Base-by-base conservation (phyloP, 2,888 invertebrate species). In the Papilio protenor region DNA sequence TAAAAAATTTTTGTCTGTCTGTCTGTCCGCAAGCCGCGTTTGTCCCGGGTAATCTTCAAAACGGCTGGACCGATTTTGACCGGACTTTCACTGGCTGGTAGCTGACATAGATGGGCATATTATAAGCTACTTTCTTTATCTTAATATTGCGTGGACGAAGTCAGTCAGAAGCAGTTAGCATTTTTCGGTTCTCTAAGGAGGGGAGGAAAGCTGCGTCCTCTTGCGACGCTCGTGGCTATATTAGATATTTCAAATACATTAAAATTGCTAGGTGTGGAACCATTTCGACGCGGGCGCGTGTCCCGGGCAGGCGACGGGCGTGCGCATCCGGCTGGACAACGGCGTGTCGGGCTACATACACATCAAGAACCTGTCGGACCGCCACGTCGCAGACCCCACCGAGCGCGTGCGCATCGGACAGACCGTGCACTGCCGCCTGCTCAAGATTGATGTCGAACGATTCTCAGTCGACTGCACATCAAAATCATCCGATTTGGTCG, bases 281-380 rank as follows among this genome's bases (percentile, higher is more conserved):
- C 99, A 99, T 91, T 99, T 99, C 94, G 99, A 99, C 91, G 98
- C 98, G 0, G 98, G 98, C 47, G 96, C 97, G 1, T 99, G 99
- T 92, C 99, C 98, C 0, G 99, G 99, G 0, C 98, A 98, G 89
- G 98, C 99, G 0, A 97, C 98, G 0, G 99, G 99, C 0, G 97
- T 99, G 0, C 96, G 98, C 79, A 95, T 98, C 61, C 95, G 98
- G 0, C 93, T 99, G 3, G 99, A 99, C 91, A 99, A 99, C 89
- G 98, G 98, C 0, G 95, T 98, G 55, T 97, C 97, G 18, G 99
- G 99, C 0, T 99, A 99, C 89, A 98, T 99, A 85, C 98, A 98
- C 86, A 97, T 98, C 78, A 98, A 98, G 91, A 98, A 98, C 92
- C 95, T 99, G 61, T 99, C 99, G 0, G 99, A 99, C 90, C 97